Conservation (phyloP, 2,888 invertebrate species). For the Drosophila parthenogenetica region DNA sequence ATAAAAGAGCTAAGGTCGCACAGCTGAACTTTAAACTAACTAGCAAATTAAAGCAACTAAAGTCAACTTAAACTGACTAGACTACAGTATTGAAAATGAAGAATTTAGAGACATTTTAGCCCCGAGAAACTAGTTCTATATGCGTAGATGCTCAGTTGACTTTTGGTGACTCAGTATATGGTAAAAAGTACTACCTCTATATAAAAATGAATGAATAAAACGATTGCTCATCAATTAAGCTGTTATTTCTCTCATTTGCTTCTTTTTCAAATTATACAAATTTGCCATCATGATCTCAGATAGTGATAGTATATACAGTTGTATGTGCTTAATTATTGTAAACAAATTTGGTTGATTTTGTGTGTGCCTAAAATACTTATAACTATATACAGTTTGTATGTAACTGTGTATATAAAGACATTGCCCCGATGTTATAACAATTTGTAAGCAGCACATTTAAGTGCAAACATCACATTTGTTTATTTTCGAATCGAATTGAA, state of each 20-base stretch:
- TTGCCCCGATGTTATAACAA: slow-evolving; percentile 45
- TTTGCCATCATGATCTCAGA: slow-evolving; percentile 43
- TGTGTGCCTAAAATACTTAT: slow-evolving; percentile 20
- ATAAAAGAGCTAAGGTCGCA: slow-evolving; percentile 5
- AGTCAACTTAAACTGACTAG: no score
- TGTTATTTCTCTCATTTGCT: slow-evolving; percentile 17
- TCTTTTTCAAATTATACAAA: slow-evolving; percentile 8
- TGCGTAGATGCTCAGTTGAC: background rate
- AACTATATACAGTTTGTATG: slow-evolving; percentile 3
- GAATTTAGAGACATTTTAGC: background rate
- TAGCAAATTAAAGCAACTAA: no score
- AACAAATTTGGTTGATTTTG: slow-evolving; percentile 41
- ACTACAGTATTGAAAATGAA: background rate
- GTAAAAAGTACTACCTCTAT: slow-evolving; percentile 3
- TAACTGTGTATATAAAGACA: slow-evolving; percentile 18
- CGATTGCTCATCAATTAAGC: slow-evolving; percentile 40
- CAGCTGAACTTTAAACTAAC: no score
- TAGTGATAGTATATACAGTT: background rate
- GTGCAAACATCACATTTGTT: slow-evolving; percentile 38
- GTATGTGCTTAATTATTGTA: slow-evolving; percentile 37
- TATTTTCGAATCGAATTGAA: slow-evolving; percentile 37
- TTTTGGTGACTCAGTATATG: slow-evolving; percentile 30
- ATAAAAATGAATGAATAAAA: slow-evolving; percentile 6
- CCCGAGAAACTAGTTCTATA: slow-evolving; percentile 1
- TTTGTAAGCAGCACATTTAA: slow-evolving; percentile 28